These are phyloP conservation scores for Hippocampus mohnikei DNA, from an alignment of 2,113 vertebrate genomes.

Conservation along the genomic window DNA sequence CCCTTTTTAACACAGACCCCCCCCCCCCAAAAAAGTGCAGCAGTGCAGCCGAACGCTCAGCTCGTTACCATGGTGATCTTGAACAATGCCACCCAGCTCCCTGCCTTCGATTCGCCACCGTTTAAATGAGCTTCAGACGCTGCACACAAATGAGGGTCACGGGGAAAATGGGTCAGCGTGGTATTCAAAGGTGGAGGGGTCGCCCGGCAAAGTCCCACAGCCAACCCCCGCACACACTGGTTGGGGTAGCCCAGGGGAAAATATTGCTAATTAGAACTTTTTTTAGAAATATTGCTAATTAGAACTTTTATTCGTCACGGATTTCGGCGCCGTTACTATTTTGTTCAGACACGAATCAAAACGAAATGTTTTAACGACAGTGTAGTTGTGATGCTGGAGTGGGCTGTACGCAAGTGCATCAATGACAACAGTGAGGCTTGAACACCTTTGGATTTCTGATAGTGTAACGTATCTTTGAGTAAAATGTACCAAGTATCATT, in stretches of 20 bases:
- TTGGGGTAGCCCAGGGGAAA: neutral
- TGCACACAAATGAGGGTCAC: slow-evolving; percentile 53
- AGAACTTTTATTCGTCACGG: neutral
- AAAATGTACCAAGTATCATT: neutral
- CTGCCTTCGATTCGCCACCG: slow-evolving; percentile 20
- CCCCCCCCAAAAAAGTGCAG: slow-evolving; percentile 49
- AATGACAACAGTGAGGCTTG: neutral
- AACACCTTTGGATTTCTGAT: neutral
- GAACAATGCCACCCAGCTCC: slow-evolving; percentile 62
- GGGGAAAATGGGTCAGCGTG: slow-evolving; percentile 61
- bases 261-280: neutral
- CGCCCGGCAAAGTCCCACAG: neutral
- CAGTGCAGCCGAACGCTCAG: slow-evolving; percentile 55
- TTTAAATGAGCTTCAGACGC: slow-evolving; percentile 52
- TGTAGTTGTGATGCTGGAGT: neutral
- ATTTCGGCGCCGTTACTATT: neutral
- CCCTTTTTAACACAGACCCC: slow-evolving; percentile 52
- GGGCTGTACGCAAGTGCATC: neutral
- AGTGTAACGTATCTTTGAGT: neutral
- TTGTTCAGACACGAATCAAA: neutral
- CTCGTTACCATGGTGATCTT: slow-evolving; percentile 62
- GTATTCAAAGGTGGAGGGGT: slow-evolving; percentile 40
- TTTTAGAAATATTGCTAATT: slow-evolving; percentile 4
- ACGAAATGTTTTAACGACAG: neutral
- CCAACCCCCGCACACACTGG: slow-evolving; percentile 7